Evolutionary conservation across 1,140 invertebrate species (phyloP), one percentile per base, ranked within the genome.

Genomic region (Holotrichia oblita): DNA sequence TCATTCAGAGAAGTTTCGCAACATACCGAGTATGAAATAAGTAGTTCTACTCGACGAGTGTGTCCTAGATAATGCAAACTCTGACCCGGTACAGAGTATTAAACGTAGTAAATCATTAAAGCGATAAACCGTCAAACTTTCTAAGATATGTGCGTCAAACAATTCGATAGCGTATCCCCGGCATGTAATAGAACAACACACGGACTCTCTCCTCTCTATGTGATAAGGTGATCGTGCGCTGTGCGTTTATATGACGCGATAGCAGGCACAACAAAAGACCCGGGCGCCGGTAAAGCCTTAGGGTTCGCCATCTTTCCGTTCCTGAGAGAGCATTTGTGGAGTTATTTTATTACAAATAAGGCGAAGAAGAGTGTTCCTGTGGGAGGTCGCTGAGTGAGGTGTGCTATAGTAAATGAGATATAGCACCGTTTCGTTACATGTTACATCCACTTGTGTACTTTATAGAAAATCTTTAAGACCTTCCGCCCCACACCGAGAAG

Each of bases 341-440:
- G 84, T 86, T 86, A 86, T 85, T 86, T 86, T 86, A 86, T 86
- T 86, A 86, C 85, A 85, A 86, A 86, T 86, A 86, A 86, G 85
- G 85, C 84, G 83, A 83, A 80, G 81, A 81, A 82, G 82, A 84
- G 83, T 83, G 83, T 80, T 83, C 84, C 84, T 83, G 77, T 64
- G 84, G 84, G 83, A 83, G 77, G 82, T 78, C 59, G 79, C 83
- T 82, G 84, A 83, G 82, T 85, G 84, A 84, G 84, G 84, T 85
- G 84, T 82, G 81, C 77, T 79, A 79, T 81, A 77, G 81, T 81
- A 82, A 84, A 84, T 84, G 83, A 84, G 83, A 84, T 84, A 84
- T 83, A 82, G 78, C 79, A 74, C 78, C 80, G 76, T 79, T 82
- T 80, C 77, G 73, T 79, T 81, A 80, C 77, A 80, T 80, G 76